These are phyloP conservation scores for Serinus canaria DNA, from an alignment of 2,113 vertebrate genomes.

Conservation along the genomic window DNA sequence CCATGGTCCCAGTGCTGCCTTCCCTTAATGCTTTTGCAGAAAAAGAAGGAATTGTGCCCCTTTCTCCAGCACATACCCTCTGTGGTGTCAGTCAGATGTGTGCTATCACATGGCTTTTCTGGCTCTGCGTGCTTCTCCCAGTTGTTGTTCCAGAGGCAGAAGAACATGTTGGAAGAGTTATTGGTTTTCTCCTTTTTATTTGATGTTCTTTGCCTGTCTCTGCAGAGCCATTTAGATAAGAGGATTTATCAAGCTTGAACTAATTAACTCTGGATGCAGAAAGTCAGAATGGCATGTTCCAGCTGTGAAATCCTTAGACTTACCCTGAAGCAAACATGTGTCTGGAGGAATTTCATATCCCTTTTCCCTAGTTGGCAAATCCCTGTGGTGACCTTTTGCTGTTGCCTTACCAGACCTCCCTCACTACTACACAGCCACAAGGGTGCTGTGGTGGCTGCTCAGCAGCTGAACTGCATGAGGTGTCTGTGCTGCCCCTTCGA, in stretches of 20 bases:
- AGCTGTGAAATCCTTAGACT: constrained; percentile 27
- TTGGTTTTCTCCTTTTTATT: constrained; percentile 38
- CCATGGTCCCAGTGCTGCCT: not conserved
- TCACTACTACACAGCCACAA: accelerated
- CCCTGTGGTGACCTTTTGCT: not conserved
- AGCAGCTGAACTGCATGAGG: not conserved
- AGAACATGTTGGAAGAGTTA: constrained; percentile 37
- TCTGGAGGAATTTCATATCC: not conserved
- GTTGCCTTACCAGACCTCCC: not conserved
- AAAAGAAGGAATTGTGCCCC: not conserved
- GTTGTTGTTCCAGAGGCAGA: not conserved
- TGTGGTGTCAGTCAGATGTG: not conserved
- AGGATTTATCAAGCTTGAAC: constrained; percentile 56
- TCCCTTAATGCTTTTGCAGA: not conserved
- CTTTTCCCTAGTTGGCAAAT: not conserved
- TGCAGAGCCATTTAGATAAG: constrained; percentile 58
- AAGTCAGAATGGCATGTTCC: constrained; percentile 9
- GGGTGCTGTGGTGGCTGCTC: not conserved
- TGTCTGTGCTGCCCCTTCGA: not conserved
- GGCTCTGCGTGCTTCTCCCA: not conserved
- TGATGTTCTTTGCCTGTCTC: constrained; percentile 42
- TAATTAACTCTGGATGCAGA: constrained; percentile 52
- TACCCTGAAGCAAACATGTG: not conserved
- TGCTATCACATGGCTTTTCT: not conserved
- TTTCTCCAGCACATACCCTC: not conserved